Evolutionary conservation across 2,797 vertebrate genomes (phyloP).

Genomic region (Pampus argenteus): DNA sequence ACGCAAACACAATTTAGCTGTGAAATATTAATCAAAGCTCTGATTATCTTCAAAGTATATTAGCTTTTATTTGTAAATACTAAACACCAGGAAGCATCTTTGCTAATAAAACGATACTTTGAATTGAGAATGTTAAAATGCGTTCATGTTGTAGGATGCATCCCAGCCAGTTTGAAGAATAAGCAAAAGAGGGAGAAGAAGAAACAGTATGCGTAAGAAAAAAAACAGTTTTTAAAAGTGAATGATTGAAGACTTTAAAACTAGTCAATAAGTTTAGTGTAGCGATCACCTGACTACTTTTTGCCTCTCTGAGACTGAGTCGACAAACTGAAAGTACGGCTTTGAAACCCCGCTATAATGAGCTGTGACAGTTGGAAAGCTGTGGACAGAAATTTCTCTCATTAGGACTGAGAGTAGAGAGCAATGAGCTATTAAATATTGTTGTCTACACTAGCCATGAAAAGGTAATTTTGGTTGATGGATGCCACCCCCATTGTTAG

Average conservation of each 20-base stretch:
- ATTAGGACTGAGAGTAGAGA: constrained; percentile 45
- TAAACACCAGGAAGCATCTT: neutral
- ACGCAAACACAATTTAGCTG: neutral
- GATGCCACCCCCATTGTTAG: constrained; percentile 30
- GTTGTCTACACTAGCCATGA: constrained; percentile 17
- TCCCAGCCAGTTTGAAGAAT: neutral
- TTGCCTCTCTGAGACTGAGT: constrained; percentile 18
- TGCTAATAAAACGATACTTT: constrained; percentile 1
- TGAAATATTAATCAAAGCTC: neutral
- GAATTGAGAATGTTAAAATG: constrained; percentile 9
- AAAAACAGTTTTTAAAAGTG: neutral
- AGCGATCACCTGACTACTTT: constrained; percentile 8
- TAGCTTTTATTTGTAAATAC: neutral
- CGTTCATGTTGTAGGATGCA: too few relatives aligned
- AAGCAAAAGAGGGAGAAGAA: neutral
- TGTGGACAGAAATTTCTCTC: constrained; percentile 44
- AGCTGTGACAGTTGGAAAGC: constrained; percentile 45
- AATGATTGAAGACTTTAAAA: constrained; percentile 15
- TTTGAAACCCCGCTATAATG: constrained; percentile 49
- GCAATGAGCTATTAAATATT: constrained; percentile 53
- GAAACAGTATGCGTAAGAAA: neutral
- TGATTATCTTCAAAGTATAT: neutral
- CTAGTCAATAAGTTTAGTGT: constrained; percentile 14
- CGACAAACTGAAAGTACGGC: constrained; percentile 22
- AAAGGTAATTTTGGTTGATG: constrained; percentile 45